Evolutionary conservation across 2,888 invertebrate species (phyloP).

Genomic region (Melanotus villosus): DNA sequence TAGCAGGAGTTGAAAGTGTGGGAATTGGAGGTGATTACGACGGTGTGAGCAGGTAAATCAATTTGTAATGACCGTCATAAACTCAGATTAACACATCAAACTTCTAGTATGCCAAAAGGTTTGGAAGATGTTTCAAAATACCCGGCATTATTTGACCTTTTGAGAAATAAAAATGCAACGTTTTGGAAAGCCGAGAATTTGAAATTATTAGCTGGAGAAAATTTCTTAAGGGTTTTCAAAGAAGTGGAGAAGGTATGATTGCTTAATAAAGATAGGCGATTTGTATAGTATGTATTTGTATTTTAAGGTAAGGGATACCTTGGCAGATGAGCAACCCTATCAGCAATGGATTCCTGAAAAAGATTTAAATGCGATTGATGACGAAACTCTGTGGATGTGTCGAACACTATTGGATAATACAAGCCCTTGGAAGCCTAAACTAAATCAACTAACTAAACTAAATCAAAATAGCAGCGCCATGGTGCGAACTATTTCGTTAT

Average conservation of each 20-base stretch:
- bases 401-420: constrained; percentile 27
- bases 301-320: constrained; percentile 46
- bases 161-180: constrained; percentile 49
- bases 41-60: constrained; percentile 31
- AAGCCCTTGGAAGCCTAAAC: constrained; percentile 24
- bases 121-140: constrained; percentile 80
- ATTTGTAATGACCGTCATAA: too few species aligned
- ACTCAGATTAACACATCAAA: too few species aligned
- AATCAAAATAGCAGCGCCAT: too few species aligned
- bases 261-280: too few species aligned
- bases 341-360: constrained; percentile 48
- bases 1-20: constrained; percentile 69
- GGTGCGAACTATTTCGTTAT: too few species aligned
- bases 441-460: neutral
- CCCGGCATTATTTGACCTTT: constrained; percentile 74
- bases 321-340: constrained; percentile 42
- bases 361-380: constrained; percentile 37
- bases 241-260: constrained; percentile 60
- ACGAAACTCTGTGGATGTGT: constrained; percentile 29
- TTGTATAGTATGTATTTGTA: too few species aligned
- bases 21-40: constrained; percentile 70
- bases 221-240: constrained; percentile 68
- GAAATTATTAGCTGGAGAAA: constrained; percentile 68
- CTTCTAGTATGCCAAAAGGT: constrained; percentile 74
- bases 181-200: constrained; percentile 67